phyloP scores from a whole-genome alignment of 2,888 invertebrate species.

The Strigamia transsilvanica region DNA sequence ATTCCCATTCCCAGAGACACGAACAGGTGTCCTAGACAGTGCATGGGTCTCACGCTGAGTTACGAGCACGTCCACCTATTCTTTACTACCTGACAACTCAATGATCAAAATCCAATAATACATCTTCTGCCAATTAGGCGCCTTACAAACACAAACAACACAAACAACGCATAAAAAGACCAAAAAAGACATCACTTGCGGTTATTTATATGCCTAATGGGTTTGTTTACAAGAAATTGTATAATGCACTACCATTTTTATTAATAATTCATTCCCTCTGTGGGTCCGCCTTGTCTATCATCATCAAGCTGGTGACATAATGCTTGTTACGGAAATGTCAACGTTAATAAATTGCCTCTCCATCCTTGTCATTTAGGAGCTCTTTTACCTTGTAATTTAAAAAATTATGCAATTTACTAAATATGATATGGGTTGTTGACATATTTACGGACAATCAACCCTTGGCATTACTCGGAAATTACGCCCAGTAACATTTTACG shows the following conservation, averaged over 20 bases:
- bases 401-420: neutral
- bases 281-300: neutral
- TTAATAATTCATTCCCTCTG: neutral
- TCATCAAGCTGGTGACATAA: neutral
- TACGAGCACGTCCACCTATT: neutral
- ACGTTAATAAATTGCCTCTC: conserved; percentile 1
- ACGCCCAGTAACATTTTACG: too few relatives aligned
- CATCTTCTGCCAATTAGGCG: neutral
- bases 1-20: neutral
- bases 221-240: neutral
- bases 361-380: neutral
- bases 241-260: neutral
- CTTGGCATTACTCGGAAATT: neutral
- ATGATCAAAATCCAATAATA: neutral
- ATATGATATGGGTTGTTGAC: neutral
- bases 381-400: neutral
- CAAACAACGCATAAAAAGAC: neutral
- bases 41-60: neutral
- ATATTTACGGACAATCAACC: neutral
- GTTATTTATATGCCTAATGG: conserved; percentile 13
- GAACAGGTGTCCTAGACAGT: conserved; percentile 18
- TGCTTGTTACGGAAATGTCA: conserved; percentile 12
- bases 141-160: neutral
- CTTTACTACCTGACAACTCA: conserved; percentile 18
- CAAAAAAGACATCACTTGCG: neutral